These are phyloP conservation scores for Sclerodermus sp. DNA, from an alignment of 2,888 invertebrate genomes.

Conservation along the genomic window DNA sequence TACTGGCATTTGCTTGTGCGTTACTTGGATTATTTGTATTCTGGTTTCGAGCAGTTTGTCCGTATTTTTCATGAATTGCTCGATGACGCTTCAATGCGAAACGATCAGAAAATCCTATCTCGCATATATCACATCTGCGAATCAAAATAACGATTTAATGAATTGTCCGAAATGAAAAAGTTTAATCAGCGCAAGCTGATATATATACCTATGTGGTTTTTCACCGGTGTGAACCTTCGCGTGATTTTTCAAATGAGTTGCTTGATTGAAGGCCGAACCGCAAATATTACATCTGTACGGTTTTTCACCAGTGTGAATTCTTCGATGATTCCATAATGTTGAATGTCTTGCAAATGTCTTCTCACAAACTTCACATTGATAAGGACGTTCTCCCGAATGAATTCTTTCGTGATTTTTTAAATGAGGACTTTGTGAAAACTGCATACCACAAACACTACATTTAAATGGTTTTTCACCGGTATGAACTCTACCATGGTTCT, in stretches of 20 bases:
- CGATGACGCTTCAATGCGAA: constrained; percentile 85
- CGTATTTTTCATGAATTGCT: constrained; percentile 87
- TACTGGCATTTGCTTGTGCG: constrained; percentile 58
- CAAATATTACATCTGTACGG: constrained; percentile 66
- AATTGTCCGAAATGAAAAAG: neutral
- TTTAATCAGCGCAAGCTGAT: neutral
- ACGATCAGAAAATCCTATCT: constrained; percentile 84
- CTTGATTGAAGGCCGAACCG: constrained; percentile 85
- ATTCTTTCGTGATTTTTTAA: constrained; percentile 87
- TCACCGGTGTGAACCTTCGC: constrained; percentile 72
- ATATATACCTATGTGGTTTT: constrained; percentile 65
- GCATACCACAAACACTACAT: constrained; percentile 87
- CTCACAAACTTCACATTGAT: constrained; percentile 86
- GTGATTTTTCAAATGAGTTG: constrained; percentile 85
- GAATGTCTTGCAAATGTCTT: constrained; percentile 88
- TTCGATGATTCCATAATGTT: constrained; percentile 84
- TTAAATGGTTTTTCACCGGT: constrained; percentile 71
- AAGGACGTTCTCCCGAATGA: constrained; percentile 84
- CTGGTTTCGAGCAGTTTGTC: constrained; percentile 62
- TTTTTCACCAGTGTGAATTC: constrained; percentile 86
- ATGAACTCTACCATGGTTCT: constrained; percentile 85
- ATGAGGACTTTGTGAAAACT: constrained; percentile 87
- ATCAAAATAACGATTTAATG: constrained; percentile 22
- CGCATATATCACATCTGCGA: constrained; percentile 79
- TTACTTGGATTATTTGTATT: constrained; percentile 57